Base-by-base conservation (phyloP, 2,797 vertebrate genomes). In the Chanos chanos region DNA sequence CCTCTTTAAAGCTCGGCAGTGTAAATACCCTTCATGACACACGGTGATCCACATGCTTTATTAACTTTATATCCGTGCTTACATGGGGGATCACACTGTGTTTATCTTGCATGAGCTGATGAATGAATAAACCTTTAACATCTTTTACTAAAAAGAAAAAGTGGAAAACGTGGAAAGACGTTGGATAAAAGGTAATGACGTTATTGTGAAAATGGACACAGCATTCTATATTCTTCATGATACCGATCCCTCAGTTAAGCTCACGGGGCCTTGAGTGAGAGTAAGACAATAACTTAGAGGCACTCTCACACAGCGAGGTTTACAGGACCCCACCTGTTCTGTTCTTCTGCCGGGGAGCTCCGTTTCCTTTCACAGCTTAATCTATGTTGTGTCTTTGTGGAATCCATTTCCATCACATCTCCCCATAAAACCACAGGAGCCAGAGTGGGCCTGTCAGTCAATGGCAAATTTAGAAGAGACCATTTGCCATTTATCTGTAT, bases 221-320 rank as follows among this genome's bases (percentile, higher is more conserved):
- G 73, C 56, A 39, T 83, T 76, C 77, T 56, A 81, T 71, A 71
- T 71, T 69, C 80, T 86, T 82, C 78, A 85, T 79, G 81, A 85
- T 75, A 86, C 78, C 83, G 88, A 89, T 86, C 86, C 81, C 74
- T 61, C 44, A 40, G 74, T 60, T 84, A 78, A 84, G 81, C 79
- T 83, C 54, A 16, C 21, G 70, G 76, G 81, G 74, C 81, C 79
- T 36, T 53, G 79, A 74, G 72, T 73, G 75, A 76, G 78, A 80
- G 86, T 83, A 88, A 87, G 84, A 86, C 83, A 88, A 88, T 87
- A 85, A 85, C 84, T 82, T 85, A 84, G 83, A 77, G 80, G 84
- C 77, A 76, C 77, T 84, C 81, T 84, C 45, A 81, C 78, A 68
- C 64, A 73, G 64, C 72, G 78, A 53, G 50, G 49, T 71, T 63